Evolutionary conservation across 2,888 invertebrate species (phyloP).

Genomic region (Aplocera efformata): DNA sequence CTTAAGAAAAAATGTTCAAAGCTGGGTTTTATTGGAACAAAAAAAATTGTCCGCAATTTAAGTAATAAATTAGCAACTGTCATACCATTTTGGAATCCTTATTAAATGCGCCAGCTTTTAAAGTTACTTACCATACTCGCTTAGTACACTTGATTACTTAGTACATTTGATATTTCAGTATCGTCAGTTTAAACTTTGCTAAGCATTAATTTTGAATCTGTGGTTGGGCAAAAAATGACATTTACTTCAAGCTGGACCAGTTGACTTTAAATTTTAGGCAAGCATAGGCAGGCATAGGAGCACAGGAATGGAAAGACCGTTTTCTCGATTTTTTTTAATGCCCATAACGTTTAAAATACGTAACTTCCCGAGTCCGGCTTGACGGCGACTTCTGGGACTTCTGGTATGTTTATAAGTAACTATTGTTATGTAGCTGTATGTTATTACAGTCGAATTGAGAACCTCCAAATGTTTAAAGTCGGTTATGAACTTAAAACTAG

Average conservation of each 20-base stretch:
- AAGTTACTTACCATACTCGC: neutral
- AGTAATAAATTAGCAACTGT: neutral
- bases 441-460: no score
- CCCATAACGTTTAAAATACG: neutral
- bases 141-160: no score
- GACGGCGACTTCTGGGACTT: neutral
- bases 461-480: no score
- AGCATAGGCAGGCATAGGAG: neutral
- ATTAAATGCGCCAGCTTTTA: neutral
- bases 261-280: slow-evolving; percentile 4
- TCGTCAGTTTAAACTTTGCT: neutral
- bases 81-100: neutral
- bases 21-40: no score
- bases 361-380: neutral
- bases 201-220: slow-evolving; percentile 2
- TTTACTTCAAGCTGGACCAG: slow-evolving; percentile 1
- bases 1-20: no score
- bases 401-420: neutral
- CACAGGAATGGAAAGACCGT: neutral
- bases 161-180: slow-evolving; percentile 1
- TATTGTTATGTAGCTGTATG: no score
- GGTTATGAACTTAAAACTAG: no score
- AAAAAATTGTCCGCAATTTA: no score
- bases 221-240: slow-evolving; percentile 4
- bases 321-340: neutral